Conservation (phyloP, 2,797 vertebrate genomes). For the Lophura swinhoii region DNA sequence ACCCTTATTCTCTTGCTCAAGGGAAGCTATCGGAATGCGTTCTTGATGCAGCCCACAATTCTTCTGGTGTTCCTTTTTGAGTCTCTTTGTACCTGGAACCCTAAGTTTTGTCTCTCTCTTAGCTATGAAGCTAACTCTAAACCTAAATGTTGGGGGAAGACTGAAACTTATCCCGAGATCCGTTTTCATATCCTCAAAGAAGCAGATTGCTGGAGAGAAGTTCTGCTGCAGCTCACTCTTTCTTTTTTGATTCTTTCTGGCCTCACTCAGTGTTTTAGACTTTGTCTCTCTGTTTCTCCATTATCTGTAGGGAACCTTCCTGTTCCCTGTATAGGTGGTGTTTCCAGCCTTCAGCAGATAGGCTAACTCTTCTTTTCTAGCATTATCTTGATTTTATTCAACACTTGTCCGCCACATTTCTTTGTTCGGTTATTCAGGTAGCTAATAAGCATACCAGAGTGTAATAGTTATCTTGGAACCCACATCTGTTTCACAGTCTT, state of each 20-base stretch:
- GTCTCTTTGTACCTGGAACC: background rate
- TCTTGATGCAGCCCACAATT: background rate
- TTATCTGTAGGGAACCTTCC: background rate
- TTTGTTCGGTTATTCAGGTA: background rate
- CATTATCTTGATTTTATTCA: background rate
- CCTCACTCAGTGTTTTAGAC: background rate
- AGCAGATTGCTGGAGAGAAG: background rate
- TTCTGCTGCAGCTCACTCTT: background rate
- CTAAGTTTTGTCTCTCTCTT: background rate
- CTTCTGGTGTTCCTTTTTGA: background rate
- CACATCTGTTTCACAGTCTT: background rate
- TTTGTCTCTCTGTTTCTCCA: background rate
- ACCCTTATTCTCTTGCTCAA: no score
- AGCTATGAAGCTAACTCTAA: background rate
- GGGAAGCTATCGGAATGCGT: background rate
- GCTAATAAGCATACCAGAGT: background rate
- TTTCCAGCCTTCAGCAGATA: background rate
- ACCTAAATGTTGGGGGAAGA: background rate
- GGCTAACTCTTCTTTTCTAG: background rate
- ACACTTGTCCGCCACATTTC: background rate
- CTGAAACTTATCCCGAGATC: background rate
- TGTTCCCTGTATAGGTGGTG: background rate
- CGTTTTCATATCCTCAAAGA: background rate
- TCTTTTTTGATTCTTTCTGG: background rate
- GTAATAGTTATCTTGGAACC: background rate